These are phyloP conservation scores for Rhea pennata DNA, from an alignment of 2,113 vertebrate species.

Conservation along the genomic window DNA sequence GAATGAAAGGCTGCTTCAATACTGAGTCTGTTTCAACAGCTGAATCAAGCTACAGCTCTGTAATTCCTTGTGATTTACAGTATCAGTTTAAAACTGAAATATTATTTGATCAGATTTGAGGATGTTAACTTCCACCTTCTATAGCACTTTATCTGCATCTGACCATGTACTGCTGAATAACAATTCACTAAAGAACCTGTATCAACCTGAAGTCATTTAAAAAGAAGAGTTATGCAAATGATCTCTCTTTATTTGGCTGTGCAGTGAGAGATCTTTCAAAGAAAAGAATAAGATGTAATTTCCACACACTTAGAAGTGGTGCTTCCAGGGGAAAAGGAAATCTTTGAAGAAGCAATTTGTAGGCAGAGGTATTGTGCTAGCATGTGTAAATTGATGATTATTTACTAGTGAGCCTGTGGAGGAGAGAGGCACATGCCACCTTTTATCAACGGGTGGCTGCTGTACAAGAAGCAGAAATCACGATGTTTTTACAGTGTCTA, in stretches of 20 bases:
- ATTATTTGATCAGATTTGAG: conserved; percentile 68
- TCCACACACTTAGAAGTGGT: conserved; percentile 53
- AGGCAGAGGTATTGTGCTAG: conserved; percentile 57
- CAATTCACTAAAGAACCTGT: conserved; percentile 64
- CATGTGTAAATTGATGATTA: conserved; percentile 75
- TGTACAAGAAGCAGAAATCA: conserved; percentile 33
- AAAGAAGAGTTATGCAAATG: conserved; percentile 69
- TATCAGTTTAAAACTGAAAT: conserved; percentile 65
- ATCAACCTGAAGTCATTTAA: conserved; percentile 56
- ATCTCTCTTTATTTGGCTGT: conserved; percentile 58
- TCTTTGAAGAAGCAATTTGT: conserved; percentile 73
- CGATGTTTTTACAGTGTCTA: conserved; percentile 17
- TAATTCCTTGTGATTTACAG: conserved; percentile 64
- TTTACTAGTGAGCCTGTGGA: conserved; percentile 66
- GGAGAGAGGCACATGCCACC: conserved; percentile 58
- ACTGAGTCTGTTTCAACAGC: conserved; percentile 40
- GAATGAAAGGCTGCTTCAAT: conserved; percentile 35
- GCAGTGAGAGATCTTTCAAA: conserved; percentile 51
- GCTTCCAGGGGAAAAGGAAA: conserved; percentile 62
- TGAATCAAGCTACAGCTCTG: conserved; percentile 48
- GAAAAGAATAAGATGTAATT: conserved; percentile 76
- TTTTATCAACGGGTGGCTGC: conserved; percentile 45
- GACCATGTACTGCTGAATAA: conserved; percentile 62
- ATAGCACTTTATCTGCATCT: conserved; percentile 71
- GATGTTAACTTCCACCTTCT: conserved; percentile 67